Base-by-base conservation (phyloP, 2,113 vertebrate genomes). In the Gobio gobio region DNA sequence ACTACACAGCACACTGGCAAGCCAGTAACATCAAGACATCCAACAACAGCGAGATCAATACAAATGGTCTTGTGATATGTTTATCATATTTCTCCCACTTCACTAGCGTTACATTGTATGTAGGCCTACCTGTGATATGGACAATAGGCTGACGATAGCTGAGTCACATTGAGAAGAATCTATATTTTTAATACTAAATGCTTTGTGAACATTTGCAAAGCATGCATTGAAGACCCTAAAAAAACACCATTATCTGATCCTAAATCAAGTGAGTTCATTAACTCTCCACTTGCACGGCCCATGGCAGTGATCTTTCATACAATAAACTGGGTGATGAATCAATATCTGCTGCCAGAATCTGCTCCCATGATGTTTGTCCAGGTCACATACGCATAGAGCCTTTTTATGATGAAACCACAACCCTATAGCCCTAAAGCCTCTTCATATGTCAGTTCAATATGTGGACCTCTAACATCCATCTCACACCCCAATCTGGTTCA, bases 41-140 rank as follows among this genome's bases (percentile, higher is more conserved):
- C 72, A 72, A 72, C 49, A 82, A 72, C 29, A 82, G 29, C 26
- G 3, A 63, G 26, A 83, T 58, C 66, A 72, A 82, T 70, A 29
- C 66, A 26, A 73, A 58, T 43, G 22, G 51, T 81, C 63, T 29
- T 3, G 26, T 81, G 24, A 47, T 29, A 58, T 5, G 7, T 40
- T 24, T 36, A 54, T 66, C 29, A 26, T 45, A 26, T 45, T 45
- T 26, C 45, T 0, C n/a, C 24, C 59, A 18, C 43, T 63, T 49
- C 78, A 14, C 47, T 40, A 49, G 47, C 47, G 47, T 61, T 63
- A 63, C 3, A 79, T 13, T 78, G 1, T n/a, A 40, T 58, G 10
- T 10, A 40, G 40, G 40, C 5, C 40, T 40, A 54, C 7, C 16
- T 10, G 12, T 61, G 36, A 43, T 43, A 45, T 26, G 56, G 12